Conservation (phyloP, 2,888 invertebrate species). For the Drosophila atroscutellata region DNA sequence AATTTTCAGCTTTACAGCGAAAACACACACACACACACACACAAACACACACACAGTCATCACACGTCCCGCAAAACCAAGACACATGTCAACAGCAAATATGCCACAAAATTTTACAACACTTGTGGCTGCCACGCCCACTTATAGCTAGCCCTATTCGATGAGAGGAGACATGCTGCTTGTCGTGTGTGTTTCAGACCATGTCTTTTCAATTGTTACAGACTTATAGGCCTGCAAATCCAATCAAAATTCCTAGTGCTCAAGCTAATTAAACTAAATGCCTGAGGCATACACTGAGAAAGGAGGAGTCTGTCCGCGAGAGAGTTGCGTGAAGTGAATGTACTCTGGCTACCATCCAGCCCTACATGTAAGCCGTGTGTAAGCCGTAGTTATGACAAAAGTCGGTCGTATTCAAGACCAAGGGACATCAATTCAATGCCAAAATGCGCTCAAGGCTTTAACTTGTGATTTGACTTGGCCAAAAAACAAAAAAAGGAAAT, state of each 20-base stretch:
- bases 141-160: conserved; percentile 4
- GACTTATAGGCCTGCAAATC: conserved; percentile 51
- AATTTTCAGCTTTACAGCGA: conserved; percentile 34
- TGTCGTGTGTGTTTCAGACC: conserved; percentile 13
- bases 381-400: conserved; percentile 60
- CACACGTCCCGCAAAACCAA: conserved; percentile 32
- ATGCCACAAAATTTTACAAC: conserved; percentile 57
- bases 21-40: conserved; percentile 9
- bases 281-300: conserved; percentile 13
- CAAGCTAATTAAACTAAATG: conserved; percentile 66
- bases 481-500: neutral
- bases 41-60: conserved; percentile 3
- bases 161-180: neutral
- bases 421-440: conserved; percentile 61
- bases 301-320: neutral
- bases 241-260: conserved; percentile 59
- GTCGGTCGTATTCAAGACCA: conserved; percentile 51
- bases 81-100: conserved; percentile 70
- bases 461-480: conserved; percentile 43
- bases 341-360: conserved; percentile 8
- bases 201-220: conserved; percentile 52
- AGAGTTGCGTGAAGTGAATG: conserved; percentile 41
- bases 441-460: conserved; percentile 63
- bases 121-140: conserved; percentile 48
- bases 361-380: conserved; percentile 3